Conservation (phyloP, 2,888 invertebrate species). For the Pristionchus entomophagus region DNA sequence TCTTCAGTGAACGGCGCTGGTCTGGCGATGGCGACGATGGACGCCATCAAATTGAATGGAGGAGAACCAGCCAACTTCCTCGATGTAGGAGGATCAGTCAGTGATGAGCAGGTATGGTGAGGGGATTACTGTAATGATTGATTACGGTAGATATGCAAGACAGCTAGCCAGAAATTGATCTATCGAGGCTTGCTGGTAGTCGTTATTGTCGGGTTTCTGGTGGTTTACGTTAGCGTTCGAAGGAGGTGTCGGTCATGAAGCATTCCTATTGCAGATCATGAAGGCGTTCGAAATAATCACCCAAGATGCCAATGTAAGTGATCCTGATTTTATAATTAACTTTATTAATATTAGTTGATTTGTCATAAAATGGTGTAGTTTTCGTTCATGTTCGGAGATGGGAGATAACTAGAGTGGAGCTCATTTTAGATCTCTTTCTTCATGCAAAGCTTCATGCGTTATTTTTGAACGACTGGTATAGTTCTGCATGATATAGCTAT, state of each 20-base stretch:
- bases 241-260: too few relatives aligned
- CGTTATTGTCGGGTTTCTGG: too few relatives aligned
- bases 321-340: not conserved
- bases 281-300: conserved; percentile 40
- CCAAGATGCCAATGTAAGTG: conserved; percentile 20
- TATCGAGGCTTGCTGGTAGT: too few relatives aligned
- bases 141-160: too few relatives aligned
- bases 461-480: not conserved
- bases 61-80: conserved; percentile 98
- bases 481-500: too few relatives aligned
- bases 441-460: not conserved
- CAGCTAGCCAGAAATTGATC: too few relatives aligned
- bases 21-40: conserved; percentile 99
- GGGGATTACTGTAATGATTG: conserved; percentile 86
- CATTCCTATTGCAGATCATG: conserved; percentile 27
- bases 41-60: conserved; percentile 95
- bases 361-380: too few relatives aligned
- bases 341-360: not conserved
- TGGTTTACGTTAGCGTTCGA: too few relatives aligned
- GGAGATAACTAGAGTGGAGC: too few relatives aligned
- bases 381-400: too few relatives aligned
- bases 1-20: conserved; percentile 95
- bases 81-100: conserved; percentile 96
- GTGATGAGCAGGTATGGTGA: conserved; percentile 88
- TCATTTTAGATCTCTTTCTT: not conserved